Evolutionary conservation across 2,113 vertebrate genomes (phyloP), one percentile per base, ranked within the genome.

Genomic region (Erpornis zantholeuca): DNA sequence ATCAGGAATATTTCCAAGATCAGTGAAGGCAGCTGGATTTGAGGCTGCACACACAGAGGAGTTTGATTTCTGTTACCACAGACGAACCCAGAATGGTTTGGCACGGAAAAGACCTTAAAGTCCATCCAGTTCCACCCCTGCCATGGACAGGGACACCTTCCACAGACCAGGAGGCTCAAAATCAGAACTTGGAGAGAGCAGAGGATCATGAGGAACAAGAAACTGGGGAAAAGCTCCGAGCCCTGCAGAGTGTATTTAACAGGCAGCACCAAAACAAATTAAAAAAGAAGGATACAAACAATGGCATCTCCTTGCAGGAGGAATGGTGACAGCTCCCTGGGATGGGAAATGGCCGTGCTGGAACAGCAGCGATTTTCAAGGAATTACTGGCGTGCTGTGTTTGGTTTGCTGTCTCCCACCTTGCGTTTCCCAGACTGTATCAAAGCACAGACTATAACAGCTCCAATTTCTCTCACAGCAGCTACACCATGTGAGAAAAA

Each of bases 391-490:
- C 97, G 77, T 91, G 97, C 96, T 97, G 97, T 69, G 95, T 95
- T 93, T 91, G 93, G 94, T 97, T 96, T 96, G 68, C 97, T 90
- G 77, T 94, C 96, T 97, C 91, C 97, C 92, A 95, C 92, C 96
- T 97, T 94, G 91, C 72, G 29, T 96, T 98, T 98, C 97, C 97
- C 96, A 97, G 95, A 95, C 96, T 82, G 70, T 87, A 97, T 97
- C 97, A 97, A 98, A 98, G 96, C 96, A 87, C 42, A 11, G 38
- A 88, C 60, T 92, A 33, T 86, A 98, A 97, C 90, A 69, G 94
- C 97, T 97, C 97, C 96, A 97, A 98, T 98, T 97, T 92, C 95
- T 94, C 93, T 97, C 97, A 57, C 96, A 97, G 97, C 95, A 97
- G 97, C 96, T 52, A 80, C 91, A 59, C 82, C 72, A 69, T 73